A percentile compares a stretch with the other conserved stretches of the same genome.
Evolutionary conservation across 2,888 invertebrate species (phyloP).

Genomic region (Pecten maximus): DNA sequence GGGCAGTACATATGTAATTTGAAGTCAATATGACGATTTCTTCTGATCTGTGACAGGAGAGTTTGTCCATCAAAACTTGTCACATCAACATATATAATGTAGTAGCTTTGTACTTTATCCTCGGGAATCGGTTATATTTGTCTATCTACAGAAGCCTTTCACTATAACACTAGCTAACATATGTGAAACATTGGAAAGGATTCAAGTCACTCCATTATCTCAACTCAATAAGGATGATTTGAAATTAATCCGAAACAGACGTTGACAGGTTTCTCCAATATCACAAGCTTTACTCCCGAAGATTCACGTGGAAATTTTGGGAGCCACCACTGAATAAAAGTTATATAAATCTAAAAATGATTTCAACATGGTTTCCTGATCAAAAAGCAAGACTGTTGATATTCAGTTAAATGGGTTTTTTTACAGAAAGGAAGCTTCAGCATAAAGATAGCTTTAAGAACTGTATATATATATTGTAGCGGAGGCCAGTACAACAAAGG

Average conservation of each 20-base stretch:
- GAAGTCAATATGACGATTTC: too few relatives aligned
- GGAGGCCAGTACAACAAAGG: neutral
- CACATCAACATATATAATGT: too few relatives aligned
- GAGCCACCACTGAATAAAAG: neutral
- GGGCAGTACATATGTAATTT: too few relatives aligned
- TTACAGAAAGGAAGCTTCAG: neutral
- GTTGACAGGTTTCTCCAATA: constrained; percentile 13
- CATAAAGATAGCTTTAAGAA: neutral
- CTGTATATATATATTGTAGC: neutral
- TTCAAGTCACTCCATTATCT: neutral
- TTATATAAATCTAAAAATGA: neutral
- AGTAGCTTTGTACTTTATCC: constrained; percentile 11
- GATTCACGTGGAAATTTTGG: neutral
- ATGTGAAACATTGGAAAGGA: neutral
- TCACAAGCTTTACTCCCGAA: neutral
- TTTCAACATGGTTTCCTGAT: neutral
- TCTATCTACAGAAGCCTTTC: neutral
- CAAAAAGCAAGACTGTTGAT: neutral
- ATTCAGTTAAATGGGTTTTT: neutral
- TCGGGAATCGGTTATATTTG: neutral
- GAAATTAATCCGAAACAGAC: neutral
- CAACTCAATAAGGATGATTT: neutral
- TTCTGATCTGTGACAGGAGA: too few relatives aligned
- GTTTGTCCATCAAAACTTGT: too few relatives aligned
- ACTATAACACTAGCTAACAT: neutral